Base-by-base conservation (phyloP, 2,888 invertebrate species). In the Nesidiocoris tenuis region DNA sequence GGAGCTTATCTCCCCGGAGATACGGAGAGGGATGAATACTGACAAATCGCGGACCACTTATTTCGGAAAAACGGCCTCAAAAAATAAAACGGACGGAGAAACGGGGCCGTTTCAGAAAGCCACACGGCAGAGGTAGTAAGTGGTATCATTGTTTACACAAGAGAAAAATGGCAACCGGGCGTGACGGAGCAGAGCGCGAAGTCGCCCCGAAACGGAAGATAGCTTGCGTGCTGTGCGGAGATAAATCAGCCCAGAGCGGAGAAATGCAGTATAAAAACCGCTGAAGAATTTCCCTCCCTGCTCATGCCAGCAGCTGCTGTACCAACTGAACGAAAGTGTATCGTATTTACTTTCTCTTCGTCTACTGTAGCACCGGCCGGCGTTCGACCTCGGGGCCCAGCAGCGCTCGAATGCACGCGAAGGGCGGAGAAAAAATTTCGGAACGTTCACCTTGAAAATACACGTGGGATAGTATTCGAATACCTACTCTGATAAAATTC, bases 81-180 rank as follows among this genome's bases (percentile, higher is more conserved):
- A 72, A 61, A 72, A 72, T 61, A 61, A 3, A 39, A 39, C 39
- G 39, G 3, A 12, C 3, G 12, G 39, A 39, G 39, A 12, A 12
- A 7, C 5, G 39, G 5, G 39, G 39, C 3, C 12, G 39, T 70
- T 70, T 70, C 59, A 70, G 70, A 59, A 39, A 23, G 70, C 59
- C 70, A 59, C 70, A 59, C 70, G 59, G 56, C 57, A 24, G 22
- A 70, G 65, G 67, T 67, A 67, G 70, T 70, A 70, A 70, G 70
- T 63, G 72, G 61, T 72, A 72, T 72, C 72, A 72, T 72, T 72
- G 72, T 63, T 72, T 72, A 72, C 72, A 72, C 61, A 72, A 72
- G 72, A 72, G 72, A 72, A 72, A 72, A 72, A 72, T 72, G 24
- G 72, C 72, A n/a, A 54, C 21, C 39, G 54, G 54, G 72, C 72